phyloP scores from a whole-genome alignment of 2,888 invertebrate genomes.

The Papilio elwesi region DNA sequence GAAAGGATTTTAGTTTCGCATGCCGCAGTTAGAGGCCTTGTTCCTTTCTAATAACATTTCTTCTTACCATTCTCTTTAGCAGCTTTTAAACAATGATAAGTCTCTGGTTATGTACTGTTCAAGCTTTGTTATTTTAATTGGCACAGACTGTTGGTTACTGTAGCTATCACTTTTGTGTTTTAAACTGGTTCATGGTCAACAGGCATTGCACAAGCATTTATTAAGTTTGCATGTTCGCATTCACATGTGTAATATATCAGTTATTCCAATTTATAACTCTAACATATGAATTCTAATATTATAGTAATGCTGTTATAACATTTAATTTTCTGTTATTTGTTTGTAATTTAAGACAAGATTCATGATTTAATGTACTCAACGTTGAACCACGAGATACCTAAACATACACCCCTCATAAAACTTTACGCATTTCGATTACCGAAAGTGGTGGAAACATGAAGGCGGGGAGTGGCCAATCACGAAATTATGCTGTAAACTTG shows the following conservation, averaged over 20 bases:
- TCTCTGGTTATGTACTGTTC: not conserved
- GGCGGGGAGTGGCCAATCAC: conserved; percentile 14
- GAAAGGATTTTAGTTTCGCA: too few relatives aligned
- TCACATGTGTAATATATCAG: not conserved
- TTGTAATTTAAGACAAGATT: not conserved
- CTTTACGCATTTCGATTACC: conserved; percentile 29
- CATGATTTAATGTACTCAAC: not conserved
- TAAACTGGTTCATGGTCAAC: conserved; percentile 34
- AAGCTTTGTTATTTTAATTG: conserved; percentile 16
- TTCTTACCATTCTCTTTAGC: too few relatives aligned
- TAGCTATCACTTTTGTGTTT: conserved; percentile 24
- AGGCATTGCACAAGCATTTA: conserved; percentile 1
- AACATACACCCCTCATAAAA: conserved; percentile 3
- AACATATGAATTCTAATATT: not conserved
- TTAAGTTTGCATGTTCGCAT: not conserved
- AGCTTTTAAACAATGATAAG: not conserved
- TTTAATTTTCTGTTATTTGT: not conserved
- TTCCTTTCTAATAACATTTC: too few relatives aligned
- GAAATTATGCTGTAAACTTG: conserved; percentile 17
- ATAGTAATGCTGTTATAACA: not conserved
- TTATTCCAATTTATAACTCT: not conserved
- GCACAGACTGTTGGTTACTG: not conserved
- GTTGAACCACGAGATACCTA: not conserved
- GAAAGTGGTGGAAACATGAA: conserved; percentile 24
- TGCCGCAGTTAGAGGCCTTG: too few relatives aligned